Percentiles rank a stretch among this genome's conserved stretches.
These are phyloP conservation scores for Corythornis madagascariensis DNA, from an alignment of 2,113 vertebrate species.

Conservation along the genomic window DNA sequence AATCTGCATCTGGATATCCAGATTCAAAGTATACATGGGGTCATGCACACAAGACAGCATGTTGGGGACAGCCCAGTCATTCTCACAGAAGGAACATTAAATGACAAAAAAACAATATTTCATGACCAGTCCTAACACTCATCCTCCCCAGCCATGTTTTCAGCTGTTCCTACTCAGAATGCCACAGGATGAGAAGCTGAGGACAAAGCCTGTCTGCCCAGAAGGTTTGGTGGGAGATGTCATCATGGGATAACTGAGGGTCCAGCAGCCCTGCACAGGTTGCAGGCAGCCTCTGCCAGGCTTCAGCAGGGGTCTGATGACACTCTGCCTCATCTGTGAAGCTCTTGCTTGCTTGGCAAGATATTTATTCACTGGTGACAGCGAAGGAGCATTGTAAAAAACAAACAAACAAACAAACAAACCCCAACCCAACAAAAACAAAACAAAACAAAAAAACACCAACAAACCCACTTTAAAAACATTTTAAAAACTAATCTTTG, in stretches of 20 bases:
- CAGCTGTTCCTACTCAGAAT: neutral
- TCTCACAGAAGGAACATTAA: neutral
- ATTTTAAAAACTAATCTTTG: neutral
- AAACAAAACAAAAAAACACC: too few species aligned
- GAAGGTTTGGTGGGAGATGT: neutral
- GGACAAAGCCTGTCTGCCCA: neutral
- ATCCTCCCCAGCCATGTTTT: neutral
- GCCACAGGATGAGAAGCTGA: neutral
- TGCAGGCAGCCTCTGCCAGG: neutral
- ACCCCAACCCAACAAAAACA: too few species aligned
- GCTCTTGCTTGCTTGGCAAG: neutral
- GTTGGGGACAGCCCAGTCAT: neutral
- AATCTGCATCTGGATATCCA: neutral
- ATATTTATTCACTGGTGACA: neutral
- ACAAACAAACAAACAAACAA: neutral
- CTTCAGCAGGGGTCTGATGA: neutral
- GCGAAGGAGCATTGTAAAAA: neutral
- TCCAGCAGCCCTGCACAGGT: neutral
- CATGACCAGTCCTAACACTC: neutral
- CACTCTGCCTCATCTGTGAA: fast-evolving
- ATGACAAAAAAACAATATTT: neutral
- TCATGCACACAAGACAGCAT: neutral
- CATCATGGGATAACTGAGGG: neutral
- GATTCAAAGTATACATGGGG: neutral
- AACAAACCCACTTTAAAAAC: too few species aligned